phyloP scores from a whole-genome alignment of 2,797 vertebrate species.

The Tamandua tetradactyla region DNA sequence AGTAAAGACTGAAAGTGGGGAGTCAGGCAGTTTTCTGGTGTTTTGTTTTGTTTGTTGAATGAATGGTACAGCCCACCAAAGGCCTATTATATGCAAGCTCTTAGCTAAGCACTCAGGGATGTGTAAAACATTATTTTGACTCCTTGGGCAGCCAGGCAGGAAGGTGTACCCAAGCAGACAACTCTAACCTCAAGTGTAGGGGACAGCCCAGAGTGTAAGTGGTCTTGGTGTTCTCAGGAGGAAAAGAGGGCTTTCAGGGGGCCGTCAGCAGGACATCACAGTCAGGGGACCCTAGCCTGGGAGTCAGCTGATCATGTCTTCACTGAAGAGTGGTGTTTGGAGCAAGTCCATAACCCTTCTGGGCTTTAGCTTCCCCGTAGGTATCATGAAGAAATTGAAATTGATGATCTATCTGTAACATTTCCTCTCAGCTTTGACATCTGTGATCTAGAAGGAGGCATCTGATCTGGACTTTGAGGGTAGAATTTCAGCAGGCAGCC shows the following conservation, averaged over 20 bases:
- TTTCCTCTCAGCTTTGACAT: not conserved
- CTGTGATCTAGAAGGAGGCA: not conserved
- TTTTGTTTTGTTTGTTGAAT: not conserved
- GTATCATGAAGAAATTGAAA: not conserved
- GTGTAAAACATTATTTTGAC: not conserved
- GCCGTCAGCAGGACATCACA: not conserved
- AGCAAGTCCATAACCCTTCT: not conserved
- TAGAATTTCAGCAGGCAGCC: conserved; percentile 4
- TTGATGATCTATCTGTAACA: not conserved
- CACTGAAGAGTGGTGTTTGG: not conserved
- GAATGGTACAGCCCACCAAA: not conserved
- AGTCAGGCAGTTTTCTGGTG: not conserved
- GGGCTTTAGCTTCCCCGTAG: not conserved
- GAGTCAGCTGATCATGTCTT: not conserved
- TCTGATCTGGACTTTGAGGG: not conserved
- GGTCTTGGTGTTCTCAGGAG: not conserved
- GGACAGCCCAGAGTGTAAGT: not conserved
- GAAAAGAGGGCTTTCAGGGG: not conserved
- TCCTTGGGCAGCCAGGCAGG: not conserved
- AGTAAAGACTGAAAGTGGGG: not conserved
- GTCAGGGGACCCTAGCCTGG: not conserved
- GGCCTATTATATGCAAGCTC: not conserved
- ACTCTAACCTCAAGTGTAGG: not conserved
- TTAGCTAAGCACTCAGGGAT: not conserved
- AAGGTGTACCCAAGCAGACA: not conserved